Evolutionary conservation across 1,140 invertebrate species (phyloP), one percentile per base, ranked within the genome.

Genomic region (Apolygus lucorum): DNA sequence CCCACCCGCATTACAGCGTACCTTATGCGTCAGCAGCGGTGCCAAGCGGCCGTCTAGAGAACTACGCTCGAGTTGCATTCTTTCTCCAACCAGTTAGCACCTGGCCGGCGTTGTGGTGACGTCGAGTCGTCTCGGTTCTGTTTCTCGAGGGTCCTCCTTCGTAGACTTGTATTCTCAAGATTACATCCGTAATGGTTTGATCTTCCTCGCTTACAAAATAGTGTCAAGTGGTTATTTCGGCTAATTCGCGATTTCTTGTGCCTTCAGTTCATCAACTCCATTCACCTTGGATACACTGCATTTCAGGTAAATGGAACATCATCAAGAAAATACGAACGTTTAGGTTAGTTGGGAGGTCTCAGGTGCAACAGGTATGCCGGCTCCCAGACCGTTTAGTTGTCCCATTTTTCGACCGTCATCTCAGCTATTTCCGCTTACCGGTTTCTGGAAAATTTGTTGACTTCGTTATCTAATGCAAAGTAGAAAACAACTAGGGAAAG

Each of bases 321-420:
- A 11, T 49, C 17, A n/a, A n/a, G n/a, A n/a, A n/a, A n/a, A n/a
- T n/a, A n/a, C n/a, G n/a, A n/a, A n/a, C n/a, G n/a, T n/a, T n/a
- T n/a, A n/a, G n/a, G n/a, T n/a, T n/a, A n/a, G n/a, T n/a, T n/a
- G n/a, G n/a, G n/a, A n/a, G n/a, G n/a, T n/a, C n/a, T 17, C 13
- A 22, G 54, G 54, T 59, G 54, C 54, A 59, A 59, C 54, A 59
- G 54, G 54, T 59, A 59, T 13, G 54, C 54, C 54, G 54, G 54
- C 54, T 11, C 22, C 22, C 54, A 21, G 22, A 24, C 54, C 8
- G 54, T 4, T 4, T 21, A 4, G 11, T 59, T 59, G 54, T 59
- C 22, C 54, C 54, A 59, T 59, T 59, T 59, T 22, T 21, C 34
- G 34, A 42, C 17, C n/a, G n/a, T n/a, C n/a, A n/a, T n/a, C n/a